Conservation (phyloP, 2,113 vertebrate species). For the Peromyscus polionotus region DNA sequence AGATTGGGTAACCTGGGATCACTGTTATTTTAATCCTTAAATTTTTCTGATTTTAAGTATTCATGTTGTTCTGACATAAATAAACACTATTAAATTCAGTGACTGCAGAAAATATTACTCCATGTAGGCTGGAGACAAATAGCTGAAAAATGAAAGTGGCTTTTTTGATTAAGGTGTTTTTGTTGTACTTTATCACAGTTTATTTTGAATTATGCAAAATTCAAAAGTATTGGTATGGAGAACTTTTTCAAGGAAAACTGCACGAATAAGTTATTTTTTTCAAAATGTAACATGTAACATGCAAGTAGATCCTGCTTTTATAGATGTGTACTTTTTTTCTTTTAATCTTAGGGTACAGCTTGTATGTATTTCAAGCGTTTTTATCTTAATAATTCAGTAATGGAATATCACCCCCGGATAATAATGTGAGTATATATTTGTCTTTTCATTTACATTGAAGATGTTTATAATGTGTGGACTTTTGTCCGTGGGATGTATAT, state of each 20-base stretch:
- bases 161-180: constrained; percentile 11
- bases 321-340: constrained; percentile 60
- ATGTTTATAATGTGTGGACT: background rate
- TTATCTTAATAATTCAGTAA: constrained; percentile 97
- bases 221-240: background rate
- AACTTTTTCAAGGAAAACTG: constrained; percentile 37
- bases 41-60: background rate
- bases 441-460: constrained; percentile 49
- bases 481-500: background rate
- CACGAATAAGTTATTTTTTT: background rate
- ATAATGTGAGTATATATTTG: constrained; percentile 94
- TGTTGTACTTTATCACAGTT: background rate
- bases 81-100: background rate
- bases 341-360: constrained; percentile 92
- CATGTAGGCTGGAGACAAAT: background rate
- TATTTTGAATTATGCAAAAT: constrained; percentile 64
- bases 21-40: constrained; percentile 23
- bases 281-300: constrained; percentile 24
- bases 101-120: background rate
- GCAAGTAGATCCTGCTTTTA: constrained; percentile 2
- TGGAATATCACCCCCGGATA: constrained; percentile 97
- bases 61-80: constrained; percentile 14
- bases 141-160: background rate
- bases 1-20: constrained; percentile 23
- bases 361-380: constrained; percentile 98